phyloP scores from a whole-genome alignment of 2,888 invertebrate genomes.

The Agrotis ipsilon region DNA sequence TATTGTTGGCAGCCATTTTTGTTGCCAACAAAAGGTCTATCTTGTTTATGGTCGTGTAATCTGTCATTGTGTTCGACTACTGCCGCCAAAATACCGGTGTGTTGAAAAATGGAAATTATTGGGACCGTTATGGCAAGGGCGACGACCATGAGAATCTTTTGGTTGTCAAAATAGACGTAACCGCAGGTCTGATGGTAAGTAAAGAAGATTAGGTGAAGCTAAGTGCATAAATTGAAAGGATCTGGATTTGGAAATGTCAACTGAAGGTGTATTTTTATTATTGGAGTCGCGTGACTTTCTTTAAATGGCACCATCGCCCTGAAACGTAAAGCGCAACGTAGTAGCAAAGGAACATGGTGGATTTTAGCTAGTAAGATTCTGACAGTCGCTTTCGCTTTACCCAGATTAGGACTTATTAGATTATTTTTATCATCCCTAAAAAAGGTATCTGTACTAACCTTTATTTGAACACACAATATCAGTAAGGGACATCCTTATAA shows the following conservation, averaged over 20 bases:
- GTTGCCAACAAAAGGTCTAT: constrained; percentile 64
- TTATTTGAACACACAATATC: background rate
- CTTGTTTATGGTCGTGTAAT: constrained; percentile 62
- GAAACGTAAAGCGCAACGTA: too few relatives aligned
- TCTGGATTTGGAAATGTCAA: too few relatives aligned
- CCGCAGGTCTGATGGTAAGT: background rate
- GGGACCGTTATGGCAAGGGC: constrained; percentile 35
- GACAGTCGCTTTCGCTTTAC: too few relatives aligned
- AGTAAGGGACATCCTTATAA: background rate
- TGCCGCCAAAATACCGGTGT: constrained; percentile 46
- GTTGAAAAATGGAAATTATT: constrained; percentile 37
- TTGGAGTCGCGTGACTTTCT: too few relatives aligned
- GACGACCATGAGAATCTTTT: constrained; percentile 16
- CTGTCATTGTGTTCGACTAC: constrained; percentile 55
- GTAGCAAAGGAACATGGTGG: too few relatives aligned
- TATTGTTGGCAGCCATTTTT: constrained; percentile 66
- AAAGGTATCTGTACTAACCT: background rate
- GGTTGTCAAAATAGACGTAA: constrained; percentile 15
- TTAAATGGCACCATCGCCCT: too few relatives aligned
- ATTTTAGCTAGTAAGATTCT: too few relatives aligned
- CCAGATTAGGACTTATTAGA: too few relatives aligned
- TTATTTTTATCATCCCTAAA: too few relatives aligned
- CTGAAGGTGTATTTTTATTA: too few relatives aligned
- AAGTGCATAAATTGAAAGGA: background rate
- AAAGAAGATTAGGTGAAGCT: background rate